Conservation (phyloP, 2,888 invertebrate genomes). For the Eupithecia centaureata region DNA sequence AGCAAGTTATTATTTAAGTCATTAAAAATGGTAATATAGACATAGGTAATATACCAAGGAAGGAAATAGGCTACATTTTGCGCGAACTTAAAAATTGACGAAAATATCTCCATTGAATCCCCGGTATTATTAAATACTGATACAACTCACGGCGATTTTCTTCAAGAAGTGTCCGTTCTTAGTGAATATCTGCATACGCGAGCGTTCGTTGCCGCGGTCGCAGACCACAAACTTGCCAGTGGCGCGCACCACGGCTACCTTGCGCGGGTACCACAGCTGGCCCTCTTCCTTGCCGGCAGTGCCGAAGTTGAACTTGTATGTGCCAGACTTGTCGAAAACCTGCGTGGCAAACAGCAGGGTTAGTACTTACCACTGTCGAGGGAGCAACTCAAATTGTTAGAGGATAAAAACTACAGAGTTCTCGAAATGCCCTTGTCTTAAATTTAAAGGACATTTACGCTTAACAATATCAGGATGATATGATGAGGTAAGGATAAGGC, state of each 20-base stretch:
- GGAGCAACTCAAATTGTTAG: background rate
- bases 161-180: constrained; percentile 97
- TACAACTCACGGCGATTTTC: constrained; percentile 89
- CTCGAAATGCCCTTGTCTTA: background rate
- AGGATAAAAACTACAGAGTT: background rate
- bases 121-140: background rate
- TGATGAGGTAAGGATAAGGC: background rate
- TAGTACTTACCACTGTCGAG: background rate
- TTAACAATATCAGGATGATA: background rate
- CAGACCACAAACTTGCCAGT: constrained; percentile 98
- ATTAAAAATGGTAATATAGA: too few relatives aligned
- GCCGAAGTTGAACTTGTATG: constrained; percentile 97
- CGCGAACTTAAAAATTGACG: too few relatives aligned
- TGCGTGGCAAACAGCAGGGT: constrained; percentile 57
- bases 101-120: background rate
- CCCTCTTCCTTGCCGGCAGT: constrained; percentile 98
- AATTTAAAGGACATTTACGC: too few relatives aligned
- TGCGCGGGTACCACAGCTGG: constrained; percentile 98
- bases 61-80: too few relatives aligned
- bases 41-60: too few relatives aligned
- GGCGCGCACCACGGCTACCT: constrained; percentile 95
- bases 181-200: constrained; percentile 98
- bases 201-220: constrained; percentile 97
- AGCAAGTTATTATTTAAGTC: too few relatives aligned
- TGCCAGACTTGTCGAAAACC: constrained; percentile 97